Base-by-base conservation (phyloP, 2,888 invertebrate genomes). In the Rotaria macrura region DNA sequence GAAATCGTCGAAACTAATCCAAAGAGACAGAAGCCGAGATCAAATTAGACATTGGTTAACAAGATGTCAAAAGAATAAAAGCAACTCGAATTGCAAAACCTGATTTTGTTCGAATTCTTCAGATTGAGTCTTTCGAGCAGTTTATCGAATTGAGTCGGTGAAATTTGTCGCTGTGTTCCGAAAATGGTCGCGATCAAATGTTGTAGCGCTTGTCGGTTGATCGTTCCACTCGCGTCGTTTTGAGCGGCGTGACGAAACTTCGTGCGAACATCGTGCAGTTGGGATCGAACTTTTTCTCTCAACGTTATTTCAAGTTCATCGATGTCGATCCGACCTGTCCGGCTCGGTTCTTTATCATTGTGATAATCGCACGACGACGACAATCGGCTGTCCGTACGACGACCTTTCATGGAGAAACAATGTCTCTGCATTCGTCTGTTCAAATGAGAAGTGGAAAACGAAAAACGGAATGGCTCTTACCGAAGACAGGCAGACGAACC, bases 1-100 rank as follows among this genome's bases (percentile, higher is more conserved):
- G 49, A 86, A 86, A n/a, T 86, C 86, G n/a, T 86, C 86, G 17
- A 84, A 85, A 43, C 85, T 85, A n/a, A 14, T 29, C 20, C 6
- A 25, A n/a, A 55, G 10, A 38, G 34, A 79, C 4, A 49, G 40
- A 83, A 14, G 14, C 47, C 14, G 14, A 47, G n/a, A n/a, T n/a
- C n/a, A n/a, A n/a, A n/a, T n/a, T n/a, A n/a, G n/a, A n/a, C n/a
- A n/a, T 47, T 9, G 14, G 14, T 47, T 1, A 47, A 43, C 29
- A 55, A 29, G 34, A n/a, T 54, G 23, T 14, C 2, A 83, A 20
- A 9, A 72, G 5, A n/a, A 14, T 17, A 38, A 72, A 29, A 23
- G 12, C n/a, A 38, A 72, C 23, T 14, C 25, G 34, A 79, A 29
- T n/a, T n/a, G 17, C 12, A 29, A 38, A 83, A 85, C 85, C 52